These are phyloP conservation scores for Oscheius sp. DNA, from an alignment of 2,888 invertebrate species.

Conservation along the genomic window DNA sequence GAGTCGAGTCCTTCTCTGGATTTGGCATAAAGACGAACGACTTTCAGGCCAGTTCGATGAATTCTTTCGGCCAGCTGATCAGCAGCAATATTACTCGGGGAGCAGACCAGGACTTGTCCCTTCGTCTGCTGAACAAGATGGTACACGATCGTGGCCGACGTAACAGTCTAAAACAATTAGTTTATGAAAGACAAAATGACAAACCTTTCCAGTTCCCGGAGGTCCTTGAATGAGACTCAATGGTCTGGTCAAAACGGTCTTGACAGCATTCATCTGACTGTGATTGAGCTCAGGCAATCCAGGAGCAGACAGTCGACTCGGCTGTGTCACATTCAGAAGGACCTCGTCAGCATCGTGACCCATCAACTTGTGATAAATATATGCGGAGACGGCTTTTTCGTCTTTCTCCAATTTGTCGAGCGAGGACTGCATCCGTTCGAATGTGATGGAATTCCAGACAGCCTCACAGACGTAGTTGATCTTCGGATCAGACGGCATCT, in stretches of 20 bases:
- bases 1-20: slow-evolving; percentile 98
- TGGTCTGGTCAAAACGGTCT: slow-evolving; percentile 94
- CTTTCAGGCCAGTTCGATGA: slow-evolving; percentile 92
- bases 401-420: slow-evolving; percentile 94
- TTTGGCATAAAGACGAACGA: slow-evolving; percentile 93
- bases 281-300: slow-evolving; percentile 96
- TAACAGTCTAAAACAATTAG: slow-evolving; percentile 83
- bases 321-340: slow-evolving; percentile 79
- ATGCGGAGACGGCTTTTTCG: slow-evolving; percentile 94
- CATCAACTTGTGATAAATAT: slow-evolving; percentile 94
- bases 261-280: slow-evolving; percentile 97
- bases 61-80: slow-evolving; percentile 99
- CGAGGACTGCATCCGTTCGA: slow-evolving; percentile 86
- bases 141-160: slow-evolving; percentile 98
- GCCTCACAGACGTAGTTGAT: slow-evolving; percentile 93
- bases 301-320: slow-evolving; percentile 89
- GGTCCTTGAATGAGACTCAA: slow-evolving; percentile 91
- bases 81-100: slow-evolving; percentile 98
- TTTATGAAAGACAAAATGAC: background rate
- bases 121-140: slow-evolving; percentile 89
- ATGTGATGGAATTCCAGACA: slow-evolving; percentile 70
- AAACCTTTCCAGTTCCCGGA: slow-evolving; percentile 61
- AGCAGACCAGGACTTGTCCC: slow-evolving; percentile 88
- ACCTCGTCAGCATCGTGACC: slow-evolving; percentile 80
- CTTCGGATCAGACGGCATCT: slow-evolving; percentile 91